These are phyloP conservation scores for Morinoia aosen DNA, from an alignment of 2,888 invertebrate genomes.

Conservation along the genomic window DNA sequence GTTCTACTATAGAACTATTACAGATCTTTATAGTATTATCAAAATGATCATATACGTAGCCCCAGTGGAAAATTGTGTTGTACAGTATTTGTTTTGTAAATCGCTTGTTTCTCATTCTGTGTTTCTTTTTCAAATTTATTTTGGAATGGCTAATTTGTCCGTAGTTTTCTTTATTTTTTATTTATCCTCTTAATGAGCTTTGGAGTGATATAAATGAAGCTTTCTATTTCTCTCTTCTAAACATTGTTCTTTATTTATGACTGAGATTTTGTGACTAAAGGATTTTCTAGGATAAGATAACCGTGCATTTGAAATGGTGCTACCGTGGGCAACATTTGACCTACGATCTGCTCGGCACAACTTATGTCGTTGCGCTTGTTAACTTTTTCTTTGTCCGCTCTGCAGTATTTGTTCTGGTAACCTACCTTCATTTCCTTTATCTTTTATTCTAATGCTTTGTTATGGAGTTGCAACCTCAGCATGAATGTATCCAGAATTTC, in stretches of 20 bases:
- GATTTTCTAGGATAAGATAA: neutral
- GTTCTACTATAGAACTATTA: neutral
- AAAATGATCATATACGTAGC: neutral
- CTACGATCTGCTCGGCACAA: neutral
- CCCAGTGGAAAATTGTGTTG: neutral
- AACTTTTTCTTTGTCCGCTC: neutral
- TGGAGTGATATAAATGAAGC: neutral
- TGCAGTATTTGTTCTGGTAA: neutral
- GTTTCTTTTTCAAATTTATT: neutral
- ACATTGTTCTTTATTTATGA: neutral
- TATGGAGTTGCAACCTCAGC: neutral
- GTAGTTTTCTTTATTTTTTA: neutral
- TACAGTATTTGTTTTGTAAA: neutral
- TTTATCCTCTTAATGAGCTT: neutral
- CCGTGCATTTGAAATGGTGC: neutral
- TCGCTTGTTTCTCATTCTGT: neutral
- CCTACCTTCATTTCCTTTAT: neutral
- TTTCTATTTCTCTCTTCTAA: neutral
- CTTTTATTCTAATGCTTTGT: neutral
- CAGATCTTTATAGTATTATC: neutral
- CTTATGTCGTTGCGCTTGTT: neutral
- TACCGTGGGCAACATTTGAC: neutral
- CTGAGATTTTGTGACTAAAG: neutral
- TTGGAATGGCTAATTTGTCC: neutral
- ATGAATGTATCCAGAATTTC: neutral